Evolutionary conservation across 2,888 invertebrate genomes (phyloP), one percentile per base, ranked within the genome.

Genomic region (Chaitophorus viminalis): DNA sequence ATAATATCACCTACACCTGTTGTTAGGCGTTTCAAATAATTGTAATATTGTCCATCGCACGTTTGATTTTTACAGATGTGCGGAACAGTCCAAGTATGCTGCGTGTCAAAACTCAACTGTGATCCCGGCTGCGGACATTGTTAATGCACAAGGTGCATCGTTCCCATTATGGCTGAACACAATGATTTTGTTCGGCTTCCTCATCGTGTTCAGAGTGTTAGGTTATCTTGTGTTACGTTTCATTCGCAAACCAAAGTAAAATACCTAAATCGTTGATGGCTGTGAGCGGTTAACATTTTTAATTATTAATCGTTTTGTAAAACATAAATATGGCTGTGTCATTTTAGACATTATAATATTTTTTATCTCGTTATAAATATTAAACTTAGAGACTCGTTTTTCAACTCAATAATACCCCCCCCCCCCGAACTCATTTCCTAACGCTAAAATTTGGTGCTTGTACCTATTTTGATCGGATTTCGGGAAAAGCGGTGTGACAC

Each of bases 91-190:
- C 89, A 94, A 94, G 91, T 95, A 94, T 76, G 31, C 25, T 90
- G 92, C 46, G 93, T 90, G 93, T 94, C 86, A 91, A 91, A 89
- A 93, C 93, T 91, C 81, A 81, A 92, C 92, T 89, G 93, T 93
- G 92, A 94, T 95, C 92, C 94, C 95, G 90, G 93, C 94, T 89
- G 92, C 93, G 89, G 94, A 94, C 90, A 95, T 95, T 90, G 91
- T 95, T 90, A 94, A 94, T 90, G 93, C 93, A 89, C 94, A 94
- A 90, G 94, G 94, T 86, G 93, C 94, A 36, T 92, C 93, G 89
- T 91, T 93, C 89, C 94, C 95, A 25, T 92, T 95, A 33, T 95
- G 95, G 95, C 93, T 94, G 89, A 95, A 95, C 91, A 95, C 95
- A 25, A 91, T 94, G 88, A 94, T 95, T 82, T 92, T 95, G 89